A percentile compares a stretch with the other conserved stretches of the same genome.
phyloP scores from a whole-genome alignment of 2,113 vertebrate genomes.

The Pterocles orientalis region DNA sequence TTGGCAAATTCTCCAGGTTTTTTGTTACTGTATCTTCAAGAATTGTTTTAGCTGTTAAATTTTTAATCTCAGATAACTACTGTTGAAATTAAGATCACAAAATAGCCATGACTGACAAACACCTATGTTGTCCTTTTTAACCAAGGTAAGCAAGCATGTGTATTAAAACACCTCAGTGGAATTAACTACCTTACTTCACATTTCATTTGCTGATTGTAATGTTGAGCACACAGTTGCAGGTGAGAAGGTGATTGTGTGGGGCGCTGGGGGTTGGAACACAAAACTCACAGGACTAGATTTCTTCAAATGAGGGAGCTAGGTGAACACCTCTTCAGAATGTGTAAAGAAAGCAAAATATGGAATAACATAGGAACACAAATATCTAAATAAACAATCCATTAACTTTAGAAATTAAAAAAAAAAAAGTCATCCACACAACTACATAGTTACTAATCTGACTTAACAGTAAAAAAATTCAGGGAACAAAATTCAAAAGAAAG shows the following conservation, averaged over 20 bases:
- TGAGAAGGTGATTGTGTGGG: background rate
- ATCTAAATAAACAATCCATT: background rate
- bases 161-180: background rate
- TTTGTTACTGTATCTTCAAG: background rate
- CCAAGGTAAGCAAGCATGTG: background rate
- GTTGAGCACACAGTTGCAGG: background rate
- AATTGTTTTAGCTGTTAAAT: background rate
- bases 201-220: background rate
- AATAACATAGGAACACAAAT: background rate
- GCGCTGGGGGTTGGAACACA: fast-evolving
- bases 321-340: background rate
- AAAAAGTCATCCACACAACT: background rate
- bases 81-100: background rate
- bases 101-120: background rate
- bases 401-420: background rate
- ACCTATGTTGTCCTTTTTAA: background rate
- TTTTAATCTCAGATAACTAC: background rate
- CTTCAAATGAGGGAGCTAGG: background rate
- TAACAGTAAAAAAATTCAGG: background rate
- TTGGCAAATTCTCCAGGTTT: background rate
- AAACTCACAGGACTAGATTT: background rate
- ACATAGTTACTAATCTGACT: background rate
- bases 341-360: background rate
- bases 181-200: background rate
- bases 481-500: background rate